Evolutionary conservation across 2,797 vertebrate genomes (phyloP).

Genomic region (Garrulus glandarius): DNA sequence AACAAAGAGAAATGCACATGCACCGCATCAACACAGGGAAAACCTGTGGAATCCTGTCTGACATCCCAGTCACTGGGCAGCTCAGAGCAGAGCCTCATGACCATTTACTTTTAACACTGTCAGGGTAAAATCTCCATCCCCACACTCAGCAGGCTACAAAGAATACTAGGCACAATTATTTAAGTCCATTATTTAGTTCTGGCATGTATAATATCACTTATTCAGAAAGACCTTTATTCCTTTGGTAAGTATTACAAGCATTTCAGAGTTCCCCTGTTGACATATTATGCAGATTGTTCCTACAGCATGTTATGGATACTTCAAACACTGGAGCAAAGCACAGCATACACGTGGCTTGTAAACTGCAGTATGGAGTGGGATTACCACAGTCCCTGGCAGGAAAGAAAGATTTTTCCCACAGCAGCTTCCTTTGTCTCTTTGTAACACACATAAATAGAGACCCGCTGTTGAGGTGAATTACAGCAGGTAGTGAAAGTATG

Average conservation of each 20-base stretch:
- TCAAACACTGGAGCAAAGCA: neutral
- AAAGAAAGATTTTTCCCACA: slow-evolving; percentile 19
- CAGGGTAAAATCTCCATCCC: neutral
- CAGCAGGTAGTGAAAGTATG: slow-evolving; percentile 39
- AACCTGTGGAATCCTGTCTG: neutral
- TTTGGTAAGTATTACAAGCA: neutral
- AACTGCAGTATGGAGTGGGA: neutral
- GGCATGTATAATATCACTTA: neutral
- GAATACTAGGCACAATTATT: neutral
- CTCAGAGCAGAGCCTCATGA: neutral
- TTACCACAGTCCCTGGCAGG: neutral
- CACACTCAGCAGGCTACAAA: neutral
- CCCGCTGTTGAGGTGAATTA: slow-evolving; percentile 15
- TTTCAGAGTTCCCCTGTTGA: neutral
- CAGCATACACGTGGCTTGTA: neutral
- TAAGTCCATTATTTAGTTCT: neutral
- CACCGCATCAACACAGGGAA: neutral
- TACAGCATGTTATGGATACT: neutral
- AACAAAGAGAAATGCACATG: neutral
- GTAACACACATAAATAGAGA: slow-evolving; percentile 2
- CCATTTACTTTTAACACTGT: neutral
- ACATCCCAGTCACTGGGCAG: neutral
- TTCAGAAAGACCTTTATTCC: neutral
- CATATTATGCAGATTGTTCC: neutral
- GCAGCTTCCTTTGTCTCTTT: slow-evolving; percentile 29